Base-by-base conservation (phyloP, 2,113 vertebrate species). In the Columba janthina region DNA sequence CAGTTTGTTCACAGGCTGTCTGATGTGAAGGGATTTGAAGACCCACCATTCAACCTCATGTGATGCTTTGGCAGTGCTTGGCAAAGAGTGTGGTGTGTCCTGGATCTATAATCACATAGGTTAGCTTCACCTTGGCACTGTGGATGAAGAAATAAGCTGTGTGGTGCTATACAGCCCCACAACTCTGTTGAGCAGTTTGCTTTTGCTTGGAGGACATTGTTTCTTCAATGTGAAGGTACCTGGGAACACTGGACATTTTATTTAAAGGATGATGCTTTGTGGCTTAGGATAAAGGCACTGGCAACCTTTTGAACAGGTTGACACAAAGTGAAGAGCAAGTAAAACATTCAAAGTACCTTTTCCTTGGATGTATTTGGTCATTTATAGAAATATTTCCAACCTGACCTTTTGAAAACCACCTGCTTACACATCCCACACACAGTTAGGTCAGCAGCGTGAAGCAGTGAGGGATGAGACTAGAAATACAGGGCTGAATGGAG, bases 341-440 rank as follows among this genome's bases (percentile, higher is more conserved):
- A 71, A 83, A 85, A 66, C 40, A 32, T 70, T 74, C 66, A 71
- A 53, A 56, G 4, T 24, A 11, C 15, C 6, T 58, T 86, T 80
- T 67, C 48, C 25, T 58, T 72, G 12, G 13, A 16, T 77, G 5
- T 36, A 21, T 54, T 89, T 65, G 18, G 18, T 91, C 3, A 2
- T 71, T 64, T 90, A 88, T 46, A 80, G 40, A 15, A 65, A 34
- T 60, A n/a, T 93, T 93, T 95, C 85, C 79, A 91, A 44, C 1
- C 0, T 77, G 79, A 94, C 79, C 90, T 96, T 96, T 93, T 71
- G 31, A 84, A 84, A 91, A 40, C 44, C 75, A 32, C 46, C 31
- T 95, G 69, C 95, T 96, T 93, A 90, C 61, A 65, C 76, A 50
- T 78, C 90, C 53, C 44, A 36, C 88, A 57, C 42, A 29, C 31